A percentile compares a stretch with the other conserved stretches of the same genome.
Conservation (phyloP, 1,140 invertebrate species). For the Cherax quadricarinatus region DNA sequence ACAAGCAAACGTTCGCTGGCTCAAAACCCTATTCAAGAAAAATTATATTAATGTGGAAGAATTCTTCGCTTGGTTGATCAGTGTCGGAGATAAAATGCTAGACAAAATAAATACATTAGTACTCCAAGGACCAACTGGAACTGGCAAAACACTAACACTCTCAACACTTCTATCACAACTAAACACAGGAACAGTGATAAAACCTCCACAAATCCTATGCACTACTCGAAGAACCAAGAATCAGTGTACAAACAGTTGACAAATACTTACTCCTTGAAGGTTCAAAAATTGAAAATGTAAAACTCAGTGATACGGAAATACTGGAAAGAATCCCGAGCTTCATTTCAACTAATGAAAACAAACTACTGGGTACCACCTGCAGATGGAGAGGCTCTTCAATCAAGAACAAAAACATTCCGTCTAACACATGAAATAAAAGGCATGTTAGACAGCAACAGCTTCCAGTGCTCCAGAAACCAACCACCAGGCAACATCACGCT, state of each 20-base stretch:
- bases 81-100: too few relatives aligned
- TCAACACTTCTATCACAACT: background rate
- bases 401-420: conserved; percentile 18
- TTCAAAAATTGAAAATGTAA: conserved; percentile 30
- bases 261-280: conserved; percentile 52
- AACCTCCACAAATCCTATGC: conserved; percentile 1
- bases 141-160: conserved; percentile 13
- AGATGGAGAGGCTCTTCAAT: background rate
- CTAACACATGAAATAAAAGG: conserved; percentile 26
- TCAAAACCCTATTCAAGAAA: too few relatives aligned
- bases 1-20: too few relatives aligned
- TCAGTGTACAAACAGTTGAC: conserved; percentile 24
- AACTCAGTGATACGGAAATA: conserved; percentile 10
- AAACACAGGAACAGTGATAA: conserved; percentile 29
- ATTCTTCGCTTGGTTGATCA: too few relatives aligned
- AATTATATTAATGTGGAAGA: too few relatives aligned
- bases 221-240: conserved; percentile 50
- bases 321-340: conserved; percentile 4
- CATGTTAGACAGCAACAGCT: background rate
- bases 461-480: background rate
- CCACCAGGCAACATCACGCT: conserved; percentile 14
- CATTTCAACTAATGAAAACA: conserved; percentile 30
- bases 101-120: too few relatives aligned
- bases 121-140: too few relatives aligned
- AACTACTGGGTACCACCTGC: conserved; percentile 20